phyloP scores from a whole-genome alignment of 2,797 vertebrate species.

The Zalophus californianus region DNA sequence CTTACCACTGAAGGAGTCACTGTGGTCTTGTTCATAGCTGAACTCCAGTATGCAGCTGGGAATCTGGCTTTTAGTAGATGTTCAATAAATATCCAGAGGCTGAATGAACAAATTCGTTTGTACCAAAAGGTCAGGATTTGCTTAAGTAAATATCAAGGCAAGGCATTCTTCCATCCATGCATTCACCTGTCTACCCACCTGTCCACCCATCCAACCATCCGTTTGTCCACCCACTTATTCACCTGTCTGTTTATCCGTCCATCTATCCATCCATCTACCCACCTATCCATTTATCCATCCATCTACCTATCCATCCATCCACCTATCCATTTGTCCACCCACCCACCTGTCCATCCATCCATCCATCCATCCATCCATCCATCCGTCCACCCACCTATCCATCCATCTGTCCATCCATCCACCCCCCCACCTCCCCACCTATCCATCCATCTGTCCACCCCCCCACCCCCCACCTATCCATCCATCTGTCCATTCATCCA shows the following conservation, averaged over 20 bases:
- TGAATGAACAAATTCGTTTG: not conserved
- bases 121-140: not conserved
- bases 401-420: not conserved
- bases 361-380: accelerated
- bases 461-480: not conserved
- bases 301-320: not conserved
- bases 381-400: not conserved
- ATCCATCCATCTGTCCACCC: too few relatives aligned
- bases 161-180: not conserved
- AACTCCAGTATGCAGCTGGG: not conserved
- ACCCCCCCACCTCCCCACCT: too few relatives aligned
- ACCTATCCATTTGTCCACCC: not conserved
- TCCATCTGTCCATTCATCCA: too few relatives aligned
- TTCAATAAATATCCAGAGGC: not conserved
- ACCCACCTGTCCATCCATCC: too few relatives aligned
- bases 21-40: not conserved
- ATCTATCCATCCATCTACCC: not conserved
- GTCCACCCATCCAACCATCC: too few relatives aligned
- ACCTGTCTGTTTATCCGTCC: not conserved
- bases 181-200: not conserved
- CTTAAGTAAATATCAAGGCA: not conserved
- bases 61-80: not conserved
- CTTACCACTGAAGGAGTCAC: not conserved
- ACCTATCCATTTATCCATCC: not conserved
- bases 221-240: too few relatives aligned